A percentile compares a stretch with the other conserved stretches of the same genome.
Conservation (phyloP, 1,140 invertebrate genomes). For the Babylonia areolata region DNA sequence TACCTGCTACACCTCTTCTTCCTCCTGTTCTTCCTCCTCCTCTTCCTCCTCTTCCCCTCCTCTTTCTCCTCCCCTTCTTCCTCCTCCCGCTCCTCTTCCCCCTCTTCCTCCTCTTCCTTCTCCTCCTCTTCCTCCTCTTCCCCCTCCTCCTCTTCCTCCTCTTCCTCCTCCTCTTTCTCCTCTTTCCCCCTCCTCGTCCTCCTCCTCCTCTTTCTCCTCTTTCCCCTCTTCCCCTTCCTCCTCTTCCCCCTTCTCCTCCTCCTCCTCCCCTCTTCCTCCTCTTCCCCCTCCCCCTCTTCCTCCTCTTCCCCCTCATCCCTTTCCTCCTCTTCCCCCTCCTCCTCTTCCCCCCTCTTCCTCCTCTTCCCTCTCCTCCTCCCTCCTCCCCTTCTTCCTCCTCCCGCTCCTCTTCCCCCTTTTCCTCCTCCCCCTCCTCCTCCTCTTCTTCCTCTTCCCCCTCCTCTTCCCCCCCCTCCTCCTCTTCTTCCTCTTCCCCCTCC, state of each 20-base stretch:
- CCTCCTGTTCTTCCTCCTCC: neutral
- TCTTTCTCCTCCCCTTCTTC: neutral
- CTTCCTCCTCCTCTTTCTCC: neutral
- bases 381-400: too few relatives aligned
- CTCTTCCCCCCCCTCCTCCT: neutral
- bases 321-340: too few relatives aligned
- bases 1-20: neutral
- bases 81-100: neutral
- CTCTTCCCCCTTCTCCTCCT: constrained; percentile 10
- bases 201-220: neutral
- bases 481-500: neutral
- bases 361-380: too few relatives aligned
- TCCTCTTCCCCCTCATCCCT: too few relatives aligned
- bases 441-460: neutral
- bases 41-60: neutral
- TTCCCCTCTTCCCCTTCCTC: neutral
- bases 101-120: neutral
- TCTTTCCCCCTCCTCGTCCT: neutral
- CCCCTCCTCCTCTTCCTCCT: neutral
- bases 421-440: too few relatives aligned
- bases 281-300: neutral
- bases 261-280: neutral
- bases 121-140: neutral
- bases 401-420: too few relatives aligned
- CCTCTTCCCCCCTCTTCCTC: too few relatives aligned